phyloP scores from a whole-genome alignment of 2,113 vertebrate species.

The Ceratotherium simum region DNA sequence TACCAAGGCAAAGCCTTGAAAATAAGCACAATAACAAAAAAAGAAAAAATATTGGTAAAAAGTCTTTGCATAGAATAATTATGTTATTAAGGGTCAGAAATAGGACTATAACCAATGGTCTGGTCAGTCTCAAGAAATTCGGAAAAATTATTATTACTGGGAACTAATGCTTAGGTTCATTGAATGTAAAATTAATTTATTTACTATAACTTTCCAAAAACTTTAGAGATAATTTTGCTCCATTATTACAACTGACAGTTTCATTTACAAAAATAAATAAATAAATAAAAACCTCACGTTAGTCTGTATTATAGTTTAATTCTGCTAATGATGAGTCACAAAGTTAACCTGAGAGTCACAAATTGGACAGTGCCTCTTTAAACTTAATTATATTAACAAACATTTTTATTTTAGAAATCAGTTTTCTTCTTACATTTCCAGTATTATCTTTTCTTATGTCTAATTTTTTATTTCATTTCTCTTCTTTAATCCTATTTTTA shows the following conservation, averaged over 20 bases:
- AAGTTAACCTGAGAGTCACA: slow-evolving; percentile 3
- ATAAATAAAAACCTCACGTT: background rate
- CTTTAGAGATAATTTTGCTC: background rate
- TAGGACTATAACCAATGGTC: background rate
- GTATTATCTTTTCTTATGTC: background rate
- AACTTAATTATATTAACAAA: background rate
- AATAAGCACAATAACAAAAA: background rate
- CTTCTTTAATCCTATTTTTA: background rate
- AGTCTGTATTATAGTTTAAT: background rate
- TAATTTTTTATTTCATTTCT: background rate
- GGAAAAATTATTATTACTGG: background rate
- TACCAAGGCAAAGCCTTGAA: background rate
- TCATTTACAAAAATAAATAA: background rate
- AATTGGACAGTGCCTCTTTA: background rate
- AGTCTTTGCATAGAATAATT: background rate
- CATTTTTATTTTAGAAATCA: slow-evolving; percentile 47
- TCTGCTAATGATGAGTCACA: background rate
- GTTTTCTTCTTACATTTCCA: background rate
- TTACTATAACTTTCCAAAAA: background rate
- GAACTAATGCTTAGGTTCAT: background rate
- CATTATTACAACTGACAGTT: background rate
- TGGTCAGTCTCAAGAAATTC: background rate
- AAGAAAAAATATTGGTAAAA: background rate
- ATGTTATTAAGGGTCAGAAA: background rate
- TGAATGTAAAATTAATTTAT: slow-evolving; percentile 1